Percentiles rank a stretch among this genome's conserved stretches.
phyloP scores from a whole-genome alignment of 1,140 invertebrate species.

The Drosophila parvula region DNA sequence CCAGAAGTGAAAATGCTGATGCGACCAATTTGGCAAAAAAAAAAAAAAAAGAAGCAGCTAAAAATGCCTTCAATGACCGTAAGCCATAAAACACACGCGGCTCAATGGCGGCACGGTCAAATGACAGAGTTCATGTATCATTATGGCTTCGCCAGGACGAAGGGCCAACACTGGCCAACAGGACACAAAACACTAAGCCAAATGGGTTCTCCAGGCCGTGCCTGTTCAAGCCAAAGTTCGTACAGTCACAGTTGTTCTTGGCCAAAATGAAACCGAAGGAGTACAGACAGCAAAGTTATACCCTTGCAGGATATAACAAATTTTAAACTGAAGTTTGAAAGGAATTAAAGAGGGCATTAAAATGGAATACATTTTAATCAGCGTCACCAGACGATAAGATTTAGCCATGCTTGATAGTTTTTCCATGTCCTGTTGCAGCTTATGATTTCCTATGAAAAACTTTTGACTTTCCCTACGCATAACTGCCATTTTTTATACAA shows the following conservation, averaged over 20 bases:
- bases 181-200: constrained; percentile 17
- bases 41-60: constrained; percentile 39
- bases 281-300: constrained; percentile 1
- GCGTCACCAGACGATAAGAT: background rate
- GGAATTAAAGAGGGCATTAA: background rate
- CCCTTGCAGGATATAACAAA: background rate
- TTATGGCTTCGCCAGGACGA: constrained; percentile 56
- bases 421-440: background rate
- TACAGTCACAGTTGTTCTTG: constrained; percentile 1
- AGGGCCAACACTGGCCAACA: constrained; percentile 47
- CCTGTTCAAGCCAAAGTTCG: constrained; percentile 9
- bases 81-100: constrained; percentile 79
- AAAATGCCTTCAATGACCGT: constrained; percentile 65
- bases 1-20: constrained; percentile 65
- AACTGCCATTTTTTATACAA: background rate
- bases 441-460: background rate
- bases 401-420: background rate
- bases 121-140: constrained; percentile 73
- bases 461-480: no score
- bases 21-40: constrained; percentile 39
- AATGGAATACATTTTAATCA: no score
- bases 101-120: constrained; percentile 56
- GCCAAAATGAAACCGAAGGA: background rate
- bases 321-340: background rate
- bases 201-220: constrained; percentile 4